Evolutionary conservation across 2,888 invertebrate genomes (phyloP), one percentile per base, ranked within the genome.

Genomic region (Cantharis lateralis): DNA sequence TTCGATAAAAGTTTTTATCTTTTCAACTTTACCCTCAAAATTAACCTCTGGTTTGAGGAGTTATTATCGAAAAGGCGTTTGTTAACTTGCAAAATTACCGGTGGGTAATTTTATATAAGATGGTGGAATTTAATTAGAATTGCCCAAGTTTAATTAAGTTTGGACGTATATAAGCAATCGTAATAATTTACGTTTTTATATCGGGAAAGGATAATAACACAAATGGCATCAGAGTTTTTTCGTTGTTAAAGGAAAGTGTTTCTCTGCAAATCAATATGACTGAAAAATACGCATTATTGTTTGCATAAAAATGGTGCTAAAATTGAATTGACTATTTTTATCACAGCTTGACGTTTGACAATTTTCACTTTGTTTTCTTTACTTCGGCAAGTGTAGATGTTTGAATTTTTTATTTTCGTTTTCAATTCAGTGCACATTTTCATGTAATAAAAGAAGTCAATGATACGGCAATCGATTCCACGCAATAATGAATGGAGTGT

Each of bases 401-500:
- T 66, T 66, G 64, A 66, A 66, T 66, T 66, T 66, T 66, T 66
- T 66, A 66, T 66, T n/a, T 66, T 20, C 64, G 16, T 18, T 24
- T 66, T 20, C 18, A 66, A 66, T 66, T 66, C 64, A 66, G 24
- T 66, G 64, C 64, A 66, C 64, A 66, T 66, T 48, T 66, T 66
- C 20, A n/a, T 66, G 64, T 66, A 18, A 24, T 66, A 66, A 66
- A 66, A 66, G 64, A 24, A 66, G 18, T 66, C 64, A 66, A 66
- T 66, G 20, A 66, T 66, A 20, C 64, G 64, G 20, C 24, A 66
- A 66, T 66, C 64, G 64, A 63, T 71, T 15, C 63, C 63, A 26
- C 26, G 18, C 5, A 18, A 28, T 63, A 71, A 71, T 71, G 71
- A 71, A 71, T 24, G 26, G 71, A 20, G n/a, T 28, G 71, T 63